A percentile compares a stretch with the other conserved stretches of the same genome.
Conservation (phyloP, 2,888 invertebrate genomes). For the Microctonus aethiopoides region DNA sequence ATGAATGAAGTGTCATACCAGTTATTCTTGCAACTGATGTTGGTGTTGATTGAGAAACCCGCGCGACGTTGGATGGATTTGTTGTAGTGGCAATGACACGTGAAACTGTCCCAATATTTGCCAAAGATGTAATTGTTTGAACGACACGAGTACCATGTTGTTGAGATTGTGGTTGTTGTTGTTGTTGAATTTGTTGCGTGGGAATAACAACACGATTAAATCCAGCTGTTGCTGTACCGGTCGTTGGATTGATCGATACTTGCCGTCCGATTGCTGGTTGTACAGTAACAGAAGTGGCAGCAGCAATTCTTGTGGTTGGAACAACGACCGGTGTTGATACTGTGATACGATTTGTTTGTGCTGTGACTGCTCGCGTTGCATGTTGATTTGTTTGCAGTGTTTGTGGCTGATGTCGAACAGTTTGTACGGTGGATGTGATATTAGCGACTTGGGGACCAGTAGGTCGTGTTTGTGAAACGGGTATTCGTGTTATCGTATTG, state of each 20-base stretch:
- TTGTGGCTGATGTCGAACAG: conserved; percentile 54
- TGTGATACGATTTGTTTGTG: conserved; percentile 60
- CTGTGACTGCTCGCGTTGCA: conserved; percentile 51
- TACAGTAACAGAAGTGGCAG: conserved; percentile 57
- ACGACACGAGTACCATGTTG: conserved; percentile 56
- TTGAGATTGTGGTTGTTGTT: conserved; percentile 45
- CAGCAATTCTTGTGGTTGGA: conserved; percentile 57
- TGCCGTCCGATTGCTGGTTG: conserved; percentile 59
- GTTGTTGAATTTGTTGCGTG: conserved; percentile 59
- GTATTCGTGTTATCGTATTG: conserved; percentile 57
- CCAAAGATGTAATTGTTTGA: conserved; percentile 61
- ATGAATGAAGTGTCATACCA: conserved; percentile 61
- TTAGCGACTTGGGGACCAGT: conserved; percentile 55
- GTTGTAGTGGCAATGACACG: conserved; percentile 61
- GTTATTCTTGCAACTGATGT: conserved; percentile 61
- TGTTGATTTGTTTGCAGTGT: conserved; percentile 59
- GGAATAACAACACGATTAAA: conserved; percentile 64
- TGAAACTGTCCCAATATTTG: conserved; percentile 58
- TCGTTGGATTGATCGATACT: conserved; percentile 57
- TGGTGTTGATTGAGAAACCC: conserved; percentile 56
- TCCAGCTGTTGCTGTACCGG: conserved; percentile 52
- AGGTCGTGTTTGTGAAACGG: conserved; percentile 56
- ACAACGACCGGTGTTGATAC: conserved; percentile 60
- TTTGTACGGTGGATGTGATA: conserved; percentile 52
- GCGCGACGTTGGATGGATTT: conserved; percentile 52